Conservation (phyloP, 1,140 invertebrate species). For the Drosophila nasuta region DNA sequence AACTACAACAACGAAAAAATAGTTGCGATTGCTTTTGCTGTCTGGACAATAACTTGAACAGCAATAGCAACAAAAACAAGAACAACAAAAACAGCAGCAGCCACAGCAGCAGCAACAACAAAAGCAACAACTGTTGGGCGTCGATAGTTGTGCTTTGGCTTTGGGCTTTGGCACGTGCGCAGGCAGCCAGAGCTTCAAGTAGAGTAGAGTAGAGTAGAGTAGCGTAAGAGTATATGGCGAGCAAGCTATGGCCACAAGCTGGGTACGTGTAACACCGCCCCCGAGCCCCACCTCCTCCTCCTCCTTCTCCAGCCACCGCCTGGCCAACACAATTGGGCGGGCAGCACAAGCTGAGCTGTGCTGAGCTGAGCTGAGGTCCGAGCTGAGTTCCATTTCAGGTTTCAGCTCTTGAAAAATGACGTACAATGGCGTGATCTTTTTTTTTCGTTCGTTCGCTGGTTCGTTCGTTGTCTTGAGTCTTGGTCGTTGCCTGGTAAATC, state of each 20-base stretch:
- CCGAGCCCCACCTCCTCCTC: constrained; percentile 7
- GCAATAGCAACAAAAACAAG: constrained; percentile 20
- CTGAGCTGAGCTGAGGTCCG: constrained; percentile 14
- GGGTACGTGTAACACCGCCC: constrained; percentile 12
- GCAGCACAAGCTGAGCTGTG: constrained; percentile 8
- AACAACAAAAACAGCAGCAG: constrained; percentile 40
- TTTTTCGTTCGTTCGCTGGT: neutral
- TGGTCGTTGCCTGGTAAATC: constrained; percentile 67
- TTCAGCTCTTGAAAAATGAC: constrained; percentile 71
- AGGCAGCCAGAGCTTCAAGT: constrained; percentile 29
- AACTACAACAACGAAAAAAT: constrained; percentile 13
- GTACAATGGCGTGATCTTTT: constrained; percentile 68
- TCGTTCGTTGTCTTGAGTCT: constrained; percentile 4
- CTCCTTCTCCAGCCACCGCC: neutral
- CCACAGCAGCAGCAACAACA: constrained; percentile 20
- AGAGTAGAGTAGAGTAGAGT: too few relatives aligned
- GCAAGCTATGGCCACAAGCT: constrained; percentile 5
- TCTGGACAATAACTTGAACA: constrained; percentile 47
- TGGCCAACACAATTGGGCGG: constrained; percentile 19
- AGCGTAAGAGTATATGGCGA: too few relatives aligned
- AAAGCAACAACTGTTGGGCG: constrained; percentile 51
- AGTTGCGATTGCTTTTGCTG: constrained; percentile 17
- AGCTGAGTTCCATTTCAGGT: constrained; percentile 56
- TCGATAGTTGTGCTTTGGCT: constrained; percentile 59
- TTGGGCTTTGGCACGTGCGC: constrained; percentile 73